A percentile compares a stretch with the other conserved stretches of the same genome.
Evolutionary conservation across 2,888 invertebrate genomes (phyloP).

Genomic region (Timandra comae): DNA sequence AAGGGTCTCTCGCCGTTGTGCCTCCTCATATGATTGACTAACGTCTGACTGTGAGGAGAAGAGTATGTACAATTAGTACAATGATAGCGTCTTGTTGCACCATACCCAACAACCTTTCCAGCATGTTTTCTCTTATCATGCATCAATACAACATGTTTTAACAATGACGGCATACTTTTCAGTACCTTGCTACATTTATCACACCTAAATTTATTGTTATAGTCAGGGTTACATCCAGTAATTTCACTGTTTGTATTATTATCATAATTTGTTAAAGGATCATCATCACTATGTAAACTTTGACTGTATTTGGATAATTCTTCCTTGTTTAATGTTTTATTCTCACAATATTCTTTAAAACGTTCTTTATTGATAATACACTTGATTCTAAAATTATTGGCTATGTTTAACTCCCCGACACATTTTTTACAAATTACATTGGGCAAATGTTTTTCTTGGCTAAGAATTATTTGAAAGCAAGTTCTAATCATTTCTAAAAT

Average conservation of each 20-base stretch:
- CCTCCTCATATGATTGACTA: constrained; percentile 62
- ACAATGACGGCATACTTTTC: constrained; percentile 45
- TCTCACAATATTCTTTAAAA: constrained; percentile 26
- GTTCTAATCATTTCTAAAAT: constrained; percentile 41
- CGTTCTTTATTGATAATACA: constrained; percentile 48
- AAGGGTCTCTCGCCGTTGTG: constrained; percentile 67
- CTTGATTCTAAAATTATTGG: constrained; percentile 47
- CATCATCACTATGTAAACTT: constrained; percentile 11
- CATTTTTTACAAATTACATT: constrained; percentile 46
- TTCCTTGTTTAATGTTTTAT: too few relatives aligned
- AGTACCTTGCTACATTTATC: constrained; percentile 46
- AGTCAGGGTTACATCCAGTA: too few relatives aligned
- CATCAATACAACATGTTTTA: constrained; percentile 52
- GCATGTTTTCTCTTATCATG: constrained; percentile 53
- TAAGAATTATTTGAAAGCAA: constrained; percentile 51
- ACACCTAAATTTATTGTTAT: constrained; percentile 31
- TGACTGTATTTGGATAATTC: too few relatives aligned
- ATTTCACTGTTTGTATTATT: constrained; percentile 1
- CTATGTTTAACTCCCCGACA: constrained; percentile 39
- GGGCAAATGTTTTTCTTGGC: constrained; percentile 37
- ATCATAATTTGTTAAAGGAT: constrained; percentile 12
- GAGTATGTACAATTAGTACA: constrained; percentile 61
- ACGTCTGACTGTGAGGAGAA: constrained; percentile 65
- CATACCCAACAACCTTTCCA: constrained; percentile 58
- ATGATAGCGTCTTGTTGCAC: constrained; percentile 50